Evolutionary conservation across 2,797 vertebrate species (phyloP).

Genomic region (Valencia hispanica): DNA sequence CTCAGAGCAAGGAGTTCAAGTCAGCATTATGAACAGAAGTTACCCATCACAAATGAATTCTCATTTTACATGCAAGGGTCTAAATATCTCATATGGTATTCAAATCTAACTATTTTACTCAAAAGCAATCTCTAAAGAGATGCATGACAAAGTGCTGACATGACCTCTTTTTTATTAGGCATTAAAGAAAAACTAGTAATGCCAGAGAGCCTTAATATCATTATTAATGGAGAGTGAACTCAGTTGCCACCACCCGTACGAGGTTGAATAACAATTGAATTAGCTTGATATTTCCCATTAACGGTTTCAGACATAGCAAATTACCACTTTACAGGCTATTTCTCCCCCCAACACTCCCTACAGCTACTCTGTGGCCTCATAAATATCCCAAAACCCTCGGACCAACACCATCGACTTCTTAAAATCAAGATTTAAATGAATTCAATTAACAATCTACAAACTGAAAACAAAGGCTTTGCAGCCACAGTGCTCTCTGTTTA

Average conservation of each 20-base stretch:
- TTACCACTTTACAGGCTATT: conserved; percentile 70
- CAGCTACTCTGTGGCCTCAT: conserved; percentile 49
- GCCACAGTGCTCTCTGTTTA: neutral
- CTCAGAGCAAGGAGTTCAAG: neutral
- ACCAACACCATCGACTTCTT: conserved; percentile 47
- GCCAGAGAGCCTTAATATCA: conserved; percentile 31
- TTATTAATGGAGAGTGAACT: conserved; percentile 17
- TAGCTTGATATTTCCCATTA: conserved; percentile 64
- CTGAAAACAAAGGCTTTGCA: conserved; percentile 29
- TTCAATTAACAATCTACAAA: conserved; percentile 69
- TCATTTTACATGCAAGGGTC: conserved; percentile 4
- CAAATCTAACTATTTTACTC: conserved; percentile 24
- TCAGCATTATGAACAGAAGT: conserved; percentile 1
- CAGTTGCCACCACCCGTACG: neutral
- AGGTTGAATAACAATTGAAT: conserved; percentile 70
- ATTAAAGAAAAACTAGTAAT: conserved; percentile 45
- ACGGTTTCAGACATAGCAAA: conserved; percentile 67
- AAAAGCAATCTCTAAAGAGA: conserved; percentile 18
- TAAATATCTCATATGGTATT: neutral
- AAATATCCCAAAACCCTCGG: conserved; percentile 23
- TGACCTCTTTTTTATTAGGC: conserved; percentile 36
- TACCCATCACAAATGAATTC: neutral
- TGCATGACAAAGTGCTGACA: conserved; percentile 8
- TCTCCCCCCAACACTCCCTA: conserved; percentile 47
- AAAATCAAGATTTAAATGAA: conserved; percentile 76